Evolutionary conservation across 2,797 vertebrate species (phyloP), one percentile per base, ranked within the genome.

Genomic region (Hafferia zeledoni): DNA sequence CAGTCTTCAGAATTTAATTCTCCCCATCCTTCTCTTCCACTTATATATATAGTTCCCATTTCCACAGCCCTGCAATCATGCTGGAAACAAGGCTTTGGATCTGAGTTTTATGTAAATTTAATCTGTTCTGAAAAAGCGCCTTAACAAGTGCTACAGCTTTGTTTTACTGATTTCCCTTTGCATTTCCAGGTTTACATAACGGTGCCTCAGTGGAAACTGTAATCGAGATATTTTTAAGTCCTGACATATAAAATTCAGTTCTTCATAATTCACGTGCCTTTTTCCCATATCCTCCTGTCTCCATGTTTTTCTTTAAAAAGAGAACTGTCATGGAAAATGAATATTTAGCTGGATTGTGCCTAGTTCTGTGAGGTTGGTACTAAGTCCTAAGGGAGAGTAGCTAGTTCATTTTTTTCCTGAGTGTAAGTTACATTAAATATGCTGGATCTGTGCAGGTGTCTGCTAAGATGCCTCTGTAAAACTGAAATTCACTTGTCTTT

Each of bases 381-480:
- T 31, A 44, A 50, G 35, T 71, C 82, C 85, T 75, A 70, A 70
- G 33, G 65, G 61, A 83, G 43, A 80, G 46, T 0, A 65, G 9
- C 55, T 69, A 31, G 13, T 69, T 86, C 44, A 13, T 44, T 49
- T 77, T 89, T 88, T 91, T 75, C 33, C 69, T 41, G 61, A 72
- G 57, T 28, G 4, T 24, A 83, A 87, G 76, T 79, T 64, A 49
- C 30, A 72, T 79, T 84, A 94, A 91, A 86, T 72, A 92, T 13
- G 52, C 59, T 63, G 50, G 43, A 72, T 25, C 79, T 52, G 15
- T 44, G 44, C 49, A 84, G 67, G 49, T 60, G 94, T 84, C 89
- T 91, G 89, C 76, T 83, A 65, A 89, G 72, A 88, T 88, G 35
- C 68, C 64, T 82, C 69, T 25, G 41, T 64, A 90, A 87, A 90